phyloP scores from a whole-genome alignment of 2,113 vertebrate species.

The Datnioides undecimradiatus region DNA sequence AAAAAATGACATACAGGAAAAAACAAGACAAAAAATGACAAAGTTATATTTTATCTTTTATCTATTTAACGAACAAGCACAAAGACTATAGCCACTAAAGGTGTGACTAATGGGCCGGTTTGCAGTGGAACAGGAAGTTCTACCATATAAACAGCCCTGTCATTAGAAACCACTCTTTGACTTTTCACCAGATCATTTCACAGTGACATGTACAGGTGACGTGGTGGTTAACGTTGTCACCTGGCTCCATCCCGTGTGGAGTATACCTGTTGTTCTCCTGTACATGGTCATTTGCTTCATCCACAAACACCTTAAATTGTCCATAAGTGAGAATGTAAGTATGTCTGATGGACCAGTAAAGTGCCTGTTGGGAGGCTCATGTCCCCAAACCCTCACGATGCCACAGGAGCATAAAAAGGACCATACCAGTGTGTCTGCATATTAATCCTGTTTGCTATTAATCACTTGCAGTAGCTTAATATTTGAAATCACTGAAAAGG shows the following conservation, averaged over 20 bases:
- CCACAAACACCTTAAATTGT: not conserved
- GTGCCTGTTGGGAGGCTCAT: conserved; percentile 6
- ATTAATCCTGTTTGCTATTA: not conserved
- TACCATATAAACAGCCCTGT: too few relatives aligned
- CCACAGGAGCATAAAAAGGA: conserved; percentile 5
- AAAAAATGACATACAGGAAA: not conserved
- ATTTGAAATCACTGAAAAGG: not conserved
- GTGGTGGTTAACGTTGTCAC: not conserved
- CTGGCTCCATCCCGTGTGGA: not conserved
- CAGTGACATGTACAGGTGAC: not conserved
- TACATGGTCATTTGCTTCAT: not conserved
- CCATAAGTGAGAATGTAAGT: not conserved
- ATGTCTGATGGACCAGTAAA: not conserved
- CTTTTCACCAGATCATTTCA: not conserved
- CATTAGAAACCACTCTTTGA: conserved; percentile 1
- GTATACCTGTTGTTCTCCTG: not conserved
- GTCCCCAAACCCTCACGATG: not conserved
- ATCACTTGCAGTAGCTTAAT: not conserved
- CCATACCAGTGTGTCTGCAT: not conserved
- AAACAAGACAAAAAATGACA: conserved; percentile 2
- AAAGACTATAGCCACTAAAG: not conserved
- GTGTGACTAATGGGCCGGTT: not conserved
- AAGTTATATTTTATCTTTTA: not conserved
- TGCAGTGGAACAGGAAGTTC: not conserved
- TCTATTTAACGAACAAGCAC: not conserved